Percentiles rank a stretch among this genome's conserved stretches.
Evolutionary conservation across 2,797 vertebrate genomes (phyloP).

Genomic region (Notoglanidium macrostoma): DNA sequence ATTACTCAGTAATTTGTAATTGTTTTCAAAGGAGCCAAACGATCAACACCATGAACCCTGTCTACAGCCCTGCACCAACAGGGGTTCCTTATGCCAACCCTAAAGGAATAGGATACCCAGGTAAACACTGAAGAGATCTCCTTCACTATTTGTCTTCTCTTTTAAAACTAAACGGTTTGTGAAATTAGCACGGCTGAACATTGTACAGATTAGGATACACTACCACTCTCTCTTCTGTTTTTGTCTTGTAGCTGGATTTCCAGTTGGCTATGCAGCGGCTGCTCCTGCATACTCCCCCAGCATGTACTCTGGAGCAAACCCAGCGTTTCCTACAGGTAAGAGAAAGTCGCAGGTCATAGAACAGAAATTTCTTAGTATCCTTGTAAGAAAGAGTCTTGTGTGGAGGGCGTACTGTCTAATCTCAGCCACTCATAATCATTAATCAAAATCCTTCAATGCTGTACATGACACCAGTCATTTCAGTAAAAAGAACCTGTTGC

Average conservation of each 20-base stretch:
- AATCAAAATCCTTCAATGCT: background rate
- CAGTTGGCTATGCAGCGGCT: slow-evolving; percentile 91
- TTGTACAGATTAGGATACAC: background rate
- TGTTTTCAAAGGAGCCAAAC: slow-evolving; percentile 58
- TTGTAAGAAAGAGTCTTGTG: background rate
- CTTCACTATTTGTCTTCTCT: background rate
- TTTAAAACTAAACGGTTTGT: background rate
- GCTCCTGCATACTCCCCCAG: slow-evolving; percentile 89
- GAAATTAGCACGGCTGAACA: background rate
- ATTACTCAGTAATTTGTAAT: background rate
- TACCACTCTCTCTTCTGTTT: background rate
- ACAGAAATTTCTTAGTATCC: background rate
- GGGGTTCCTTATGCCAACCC: slow-evolving; percentile 96
- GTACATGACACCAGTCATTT: background rate
- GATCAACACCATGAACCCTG: slow-evolving; percentile 90
- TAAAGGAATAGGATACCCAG: slow-evolving; percentile 96
- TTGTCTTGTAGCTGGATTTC: slow-evolving; percentile 84
- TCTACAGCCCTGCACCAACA: slow-evolving; percentile 95
- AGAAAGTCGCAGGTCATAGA: background rate
- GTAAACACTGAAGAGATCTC: slow-evolving; percentile 67
- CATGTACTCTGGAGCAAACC: slow-evolving; percentile 90
- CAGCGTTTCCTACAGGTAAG: slow-evolving; percentile 89
- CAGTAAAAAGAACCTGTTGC: background rate
- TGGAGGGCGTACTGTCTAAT: background rate
- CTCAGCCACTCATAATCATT: background rate